These are phyloP conservation scores for Cynocephalus volans DNA, from an alignment of 2,113 vertebrate species.

Conservation along the genomic window DNA sequence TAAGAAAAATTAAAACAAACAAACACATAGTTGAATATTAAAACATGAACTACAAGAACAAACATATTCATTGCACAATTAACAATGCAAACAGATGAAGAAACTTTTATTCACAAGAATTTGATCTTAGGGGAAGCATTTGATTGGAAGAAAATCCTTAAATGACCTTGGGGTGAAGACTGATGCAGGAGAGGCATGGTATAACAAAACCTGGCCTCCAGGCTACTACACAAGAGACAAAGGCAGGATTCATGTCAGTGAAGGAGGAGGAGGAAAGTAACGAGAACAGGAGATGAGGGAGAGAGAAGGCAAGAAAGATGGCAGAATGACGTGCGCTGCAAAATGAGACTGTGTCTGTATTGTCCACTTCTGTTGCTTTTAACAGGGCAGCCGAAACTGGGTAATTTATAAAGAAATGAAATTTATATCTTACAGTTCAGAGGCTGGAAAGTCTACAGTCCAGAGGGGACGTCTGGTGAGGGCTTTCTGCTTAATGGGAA, in stretches of 20 bases:
- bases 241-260: not conserved
- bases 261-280: not conserved
- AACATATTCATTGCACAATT: conserved; percentile 28
- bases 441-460: too few species aligned
- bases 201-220: not conserved
- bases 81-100: not conserved
- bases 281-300: not conserved
- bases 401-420: too few species aligned
- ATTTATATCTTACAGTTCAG: too few species aligned
- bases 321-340: not conserved
- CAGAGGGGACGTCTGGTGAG: too few species aligned
- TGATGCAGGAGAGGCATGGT: not conserved
- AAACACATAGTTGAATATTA: not conserved
- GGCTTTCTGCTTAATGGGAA: too few species aligned
- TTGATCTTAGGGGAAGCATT: not conserved
- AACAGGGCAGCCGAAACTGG: too few species aligned
- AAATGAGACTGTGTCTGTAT: not conserved
- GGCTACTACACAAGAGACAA: not conserved
- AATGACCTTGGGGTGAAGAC: not conserved
- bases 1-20: not conserved
- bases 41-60: not conserved
- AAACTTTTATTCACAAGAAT: not conserved
- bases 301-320: not conserved
- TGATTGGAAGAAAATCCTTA: not conserved
- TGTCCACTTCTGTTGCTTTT: too few species aligned